These are phyloP conservation scores for Chelonus insularis DNA, from an alignment of 1,140 invertebrate genomes.

Conservation along the genomic window DNA sequence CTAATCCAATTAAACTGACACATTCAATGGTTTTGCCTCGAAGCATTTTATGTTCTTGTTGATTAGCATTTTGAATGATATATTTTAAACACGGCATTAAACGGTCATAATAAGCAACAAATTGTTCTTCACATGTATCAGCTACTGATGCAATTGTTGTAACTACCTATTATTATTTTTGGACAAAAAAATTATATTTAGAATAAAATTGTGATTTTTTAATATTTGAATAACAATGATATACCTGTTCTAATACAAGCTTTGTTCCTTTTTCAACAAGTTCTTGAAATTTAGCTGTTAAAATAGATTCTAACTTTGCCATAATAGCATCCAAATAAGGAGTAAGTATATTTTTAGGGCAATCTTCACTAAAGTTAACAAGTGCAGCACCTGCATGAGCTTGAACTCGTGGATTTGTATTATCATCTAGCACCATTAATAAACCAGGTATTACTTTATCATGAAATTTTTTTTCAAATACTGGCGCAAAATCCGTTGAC, in stretches of 20 bases:
- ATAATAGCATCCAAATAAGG: slow-evolving; percentile 91
- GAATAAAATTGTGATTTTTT: too few species aligned
- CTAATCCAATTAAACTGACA: slow-evolving; percentile 96
- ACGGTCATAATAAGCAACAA: slow-evolving; percentile 80
- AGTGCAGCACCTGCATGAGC: slow-evolving; percentile 91
- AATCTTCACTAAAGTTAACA: slow-evolving; percentile 99
- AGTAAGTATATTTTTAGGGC: slow-evolving; percentile 90
- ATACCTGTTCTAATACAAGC: slow-evolving; percentile 92
- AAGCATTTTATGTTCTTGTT: slow-evolving; percentile 83
- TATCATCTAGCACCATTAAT: slow-evolving; percentile 88
- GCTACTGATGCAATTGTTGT: slow-evolving; percentile 98
- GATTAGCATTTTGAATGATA: slow-evolving; percentile 93
- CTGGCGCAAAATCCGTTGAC: slow-evolving; percentile 96
- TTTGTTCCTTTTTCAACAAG: slow-evolving; percentile 92
- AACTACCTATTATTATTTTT: slow-evolving; percentile 68
- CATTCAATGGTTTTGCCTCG: slow-evolving; percentile 98
- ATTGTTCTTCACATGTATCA: slow-evolving; percentile 97
- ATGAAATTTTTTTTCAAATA: slow-evolving; percentile 98
- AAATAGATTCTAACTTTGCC: slow-evolving; percentile 85
- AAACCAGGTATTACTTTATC: slow-evolving; percentile 90
- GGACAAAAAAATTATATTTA: too few species aligned
- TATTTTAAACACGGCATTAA: slow-evolving; percentile 97
- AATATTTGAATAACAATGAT: too few species aligned
- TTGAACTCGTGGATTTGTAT: slow-evolving; percentile 91
- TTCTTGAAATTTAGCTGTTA: slow-evolving; percentile 93